These are phyloP conservation scores for Bemisia tabaci DNA, from an alignment of 1,140 invertebrate species.

Conservation along the genomic window DNA sequence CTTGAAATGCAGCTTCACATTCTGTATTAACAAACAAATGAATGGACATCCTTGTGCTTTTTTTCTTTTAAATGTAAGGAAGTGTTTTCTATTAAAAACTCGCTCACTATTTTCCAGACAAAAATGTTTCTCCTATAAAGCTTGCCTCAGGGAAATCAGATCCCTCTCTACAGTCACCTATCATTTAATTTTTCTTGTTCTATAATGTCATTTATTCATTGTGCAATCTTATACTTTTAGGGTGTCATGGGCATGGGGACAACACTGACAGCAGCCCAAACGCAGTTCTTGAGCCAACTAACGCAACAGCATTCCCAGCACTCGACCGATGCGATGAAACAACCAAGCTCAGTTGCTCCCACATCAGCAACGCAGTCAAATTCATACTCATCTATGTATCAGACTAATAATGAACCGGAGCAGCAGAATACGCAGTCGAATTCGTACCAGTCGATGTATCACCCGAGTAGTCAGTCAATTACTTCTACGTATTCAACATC, in stretches of 20 bases:
- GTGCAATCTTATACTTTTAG: no score
- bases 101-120: no score
- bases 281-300: conserved; percentile 51
- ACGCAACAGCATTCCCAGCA: conserved; percentile 39
- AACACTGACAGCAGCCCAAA: conserved; percentile 47
- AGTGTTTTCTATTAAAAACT: no score
- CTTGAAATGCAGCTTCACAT: no score
- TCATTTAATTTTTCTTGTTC: no score
- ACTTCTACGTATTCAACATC: conserved; percentile 2
- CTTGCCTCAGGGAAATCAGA: no score
- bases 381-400: background rate
- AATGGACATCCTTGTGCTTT: no score
- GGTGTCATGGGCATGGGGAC: conserved; percentile 18
- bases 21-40: no score
- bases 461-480: background rate
- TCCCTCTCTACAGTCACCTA: no score
- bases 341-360: background rate
- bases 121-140: no score
- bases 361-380: background rate
- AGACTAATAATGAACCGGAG: conserved; percentile 1
- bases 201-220: no score
- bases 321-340: conserved; percentile 9
- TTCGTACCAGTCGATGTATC: background rate
- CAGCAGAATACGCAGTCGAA: conserved; percentile 2
- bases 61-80: no score